Percentiles rank a stretch among this genome's conserved stretches.
Conservation (phyloP, 2,888 invertebrate species). For the Agapostemon virescens region DNA sequence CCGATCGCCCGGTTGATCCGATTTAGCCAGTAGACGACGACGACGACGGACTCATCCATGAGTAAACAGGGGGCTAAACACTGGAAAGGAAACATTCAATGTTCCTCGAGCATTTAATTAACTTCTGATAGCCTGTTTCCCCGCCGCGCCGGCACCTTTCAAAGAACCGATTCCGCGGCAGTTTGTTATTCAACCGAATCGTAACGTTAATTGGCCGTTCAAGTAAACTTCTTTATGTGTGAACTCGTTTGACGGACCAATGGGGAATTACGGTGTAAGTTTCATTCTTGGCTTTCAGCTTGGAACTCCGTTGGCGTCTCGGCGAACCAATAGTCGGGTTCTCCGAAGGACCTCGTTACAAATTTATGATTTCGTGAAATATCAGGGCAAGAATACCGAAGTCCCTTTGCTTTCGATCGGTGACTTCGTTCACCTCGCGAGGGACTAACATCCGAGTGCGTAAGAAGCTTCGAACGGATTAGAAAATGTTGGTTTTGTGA, state of each 20-base stretch:
- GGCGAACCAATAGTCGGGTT: not conserved
- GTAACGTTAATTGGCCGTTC: not conserved
- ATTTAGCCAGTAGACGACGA: not conserved
- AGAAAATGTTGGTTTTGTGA: not conserved
- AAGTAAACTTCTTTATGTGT: not conserved
- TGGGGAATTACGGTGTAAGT: not conserved
- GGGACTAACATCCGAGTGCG: not conserved
- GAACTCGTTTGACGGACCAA: not conserved
- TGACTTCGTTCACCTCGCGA: not conserved
- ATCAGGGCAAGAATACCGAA: not conserved
- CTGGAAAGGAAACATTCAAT: slow-evolving; percentile 4
- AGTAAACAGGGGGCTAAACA: slow-evolving; percentile 7
- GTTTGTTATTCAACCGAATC: not conserved
- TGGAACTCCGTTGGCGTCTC: not conserved
- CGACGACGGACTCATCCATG: not conserved
- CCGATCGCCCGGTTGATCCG: not conserved
- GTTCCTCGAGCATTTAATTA: slow-evolving; percentile 5
- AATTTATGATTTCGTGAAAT: not conserved
- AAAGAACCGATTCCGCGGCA: not conserved
- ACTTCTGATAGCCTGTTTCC: not conserved
- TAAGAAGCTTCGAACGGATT: not conserved
- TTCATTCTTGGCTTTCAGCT: not conserved
- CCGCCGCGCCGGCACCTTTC: no score
- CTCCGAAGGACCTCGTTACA: not conserved
- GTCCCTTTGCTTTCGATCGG: not conserved